Evolutionary conservation across 2,113 vertebrate genomes (phyloP).

Genomic region (Ibidorhyncha struthersii): DNA sequence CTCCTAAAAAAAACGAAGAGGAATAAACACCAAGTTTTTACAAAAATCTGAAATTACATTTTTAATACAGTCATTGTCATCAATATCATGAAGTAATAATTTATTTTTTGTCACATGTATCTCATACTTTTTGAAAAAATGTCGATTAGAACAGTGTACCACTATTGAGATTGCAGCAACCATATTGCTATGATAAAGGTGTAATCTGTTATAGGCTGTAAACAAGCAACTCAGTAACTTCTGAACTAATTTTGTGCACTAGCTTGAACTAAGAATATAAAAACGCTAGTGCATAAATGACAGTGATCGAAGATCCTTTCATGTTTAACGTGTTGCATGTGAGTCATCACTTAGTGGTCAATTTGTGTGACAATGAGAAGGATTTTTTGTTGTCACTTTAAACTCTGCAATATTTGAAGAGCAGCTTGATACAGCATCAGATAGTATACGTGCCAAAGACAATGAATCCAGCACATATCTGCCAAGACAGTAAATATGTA

Average conservation of each 20-base stretch:
- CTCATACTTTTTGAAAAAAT: not conserved
- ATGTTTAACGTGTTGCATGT: not conserved
- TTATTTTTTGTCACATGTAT: not conserved
- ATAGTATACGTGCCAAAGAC: not conserved
- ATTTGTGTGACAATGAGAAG: not conserved
- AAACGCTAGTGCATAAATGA: not conserved
- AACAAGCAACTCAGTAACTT: not conserved
- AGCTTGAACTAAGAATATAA: not conserved
- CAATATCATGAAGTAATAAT: not conserved
- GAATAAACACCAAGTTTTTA: not conserved
- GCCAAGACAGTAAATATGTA: not conserved
- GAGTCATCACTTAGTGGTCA: slow-evolving; percentile 36
- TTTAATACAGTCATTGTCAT: not conserved
- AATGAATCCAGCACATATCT: not conserved
- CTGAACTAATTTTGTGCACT: not conserved
- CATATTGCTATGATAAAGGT: not conserved
- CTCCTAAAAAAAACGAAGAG: not conserved
- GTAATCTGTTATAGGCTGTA: not conserved
- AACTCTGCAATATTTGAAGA: slow-evolving; percentile 7
- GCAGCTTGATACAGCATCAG: not conserved
- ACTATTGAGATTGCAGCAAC: not conserved
- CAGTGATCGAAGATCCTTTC: not conserved
- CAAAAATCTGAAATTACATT: not conserved
- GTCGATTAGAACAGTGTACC: not conserved
- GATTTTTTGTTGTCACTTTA: slow-evolving; percentile 27